Percentiles rank a stretch among this genome's conserved stretches.
Conservation (phyloP, 2,888 invertebrate genomes). For the Callyntrura guangdongensis region DNA sequence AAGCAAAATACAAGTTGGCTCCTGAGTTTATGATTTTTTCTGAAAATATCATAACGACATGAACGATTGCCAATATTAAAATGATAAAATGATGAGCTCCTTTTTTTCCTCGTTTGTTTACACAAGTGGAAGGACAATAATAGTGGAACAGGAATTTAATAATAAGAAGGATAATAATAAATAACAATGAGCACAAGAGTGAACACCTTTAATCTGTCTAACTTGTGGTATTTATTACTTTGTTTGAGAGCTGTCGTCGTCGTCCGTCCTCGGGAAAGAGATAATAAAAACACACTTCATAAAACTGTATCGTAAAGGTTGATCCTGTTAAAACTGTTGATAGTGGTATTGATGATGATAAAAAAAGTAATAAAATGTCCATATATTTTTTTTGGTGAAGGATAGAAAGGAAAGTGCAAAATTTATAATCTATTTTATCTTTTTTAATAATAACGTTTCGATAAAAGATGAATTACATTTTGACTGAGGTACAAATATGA, state of each 20-base stretch:
- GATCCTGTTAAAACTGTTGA: background rate
- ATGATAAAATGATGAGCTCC: slow-evolving; percentile 40
- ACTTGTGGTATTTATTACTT: background rate
- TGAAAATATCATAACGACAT: background rate
- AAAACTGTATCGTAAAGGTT: slow-evolving; percentile 34
- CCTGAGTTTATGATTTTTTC: slow-evolving; percentile 48
- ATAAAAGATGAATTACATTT: slow-evolving; percentile 51
- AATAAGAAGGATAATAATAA: background rate
- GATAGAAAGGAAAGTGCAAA: background rate
- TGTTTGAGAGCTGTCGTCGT: slow-evolving; percentile 45
- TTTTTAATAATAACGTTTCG: slow-evolving; percentile 38
- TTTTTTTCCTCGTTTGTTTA: slow-evolving; percentile 60
- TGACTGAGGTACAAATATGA: too few relatives aligned
- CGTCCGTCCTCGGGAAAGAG: background rate
- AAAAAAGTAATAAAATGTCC: slow-evolving; percentile 26
- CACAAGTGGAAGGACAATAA: slow-evolving; percentile 38
- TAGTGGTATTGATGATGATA: background rate
- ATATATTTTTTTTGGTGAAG: slow-evolving; percentile 15
- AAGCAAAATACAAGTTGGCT: background rate
- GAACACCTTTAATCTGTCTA: slow-evolving; percentile 6
- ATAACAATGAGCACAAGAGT: slow-evolving; percentile 4
- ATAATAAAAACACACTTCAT: slow-evolving; percentile 63
- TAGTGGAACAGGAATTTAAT: background rate
- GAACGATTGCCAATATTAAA: slow-evolving; percentile 48
- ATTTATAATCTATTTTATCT: too few relatives aligned